A percentile compares a stretch with the other conserved stretches of the same genome.
These are phyloP conservation scores for Balanococcus diminutus DNA, from an alignment of 2,888 invertebrate genomes.

Conservation along the genomic window DNA sequence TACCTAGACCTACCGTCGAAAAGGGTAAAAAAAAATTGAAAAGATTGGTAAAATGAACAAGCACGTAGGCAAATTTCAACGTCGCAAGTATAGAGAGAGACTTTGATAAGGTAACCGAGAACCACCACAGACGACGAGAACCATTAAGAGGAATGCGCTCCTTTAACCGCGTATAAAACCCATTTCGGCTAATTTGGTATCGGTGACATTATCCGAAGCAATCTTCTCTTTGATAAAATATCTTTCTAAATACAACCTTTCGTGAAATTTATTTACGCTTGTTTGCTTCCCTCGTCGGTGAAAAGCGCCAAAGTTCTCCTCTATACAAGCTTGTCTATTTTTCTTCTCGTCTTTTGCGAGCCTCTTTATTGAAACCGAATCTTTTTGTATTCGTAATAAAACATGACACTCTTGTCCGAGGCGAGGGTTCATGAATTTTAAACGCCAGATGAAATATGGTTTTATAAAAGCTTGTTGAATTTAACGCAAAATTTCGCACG, in stretches of 20 bases:
- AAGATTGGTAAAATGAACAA: neutral
- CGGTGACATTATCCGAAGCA: conserved; percentile 45
- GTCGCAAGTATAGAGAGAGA: conserved; percentile 4
- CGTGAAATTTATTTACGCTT: conserved; percentile 44
- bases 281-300: neutral
- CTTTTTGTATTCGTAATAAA: neutral
- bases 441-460: neutral
- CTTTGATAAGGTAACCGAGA: conserved; percentile 11
- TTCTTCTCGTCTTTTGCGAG: neutral
- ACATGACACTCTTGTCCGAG: neutral
- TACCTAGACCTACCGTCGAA: neutral
- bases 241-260: conserved; percentile 41
- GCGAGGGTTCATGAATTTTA: neutral
- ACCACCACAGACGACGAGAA: conserved; percentile 21
- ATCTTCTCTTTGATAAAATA: conserved; percentile 48
- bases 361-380: neutral
- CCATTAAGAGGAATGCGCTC: conserved; percentile 30
- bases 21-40: neutral
- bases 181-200: conserved; percentile 48
- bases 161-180: conserved; percentile 43
- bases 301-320: neutral
- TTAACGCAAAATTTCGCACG: neutral
- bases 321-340: conserved; percentile 1
- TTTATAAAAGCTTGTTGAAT: neutral
- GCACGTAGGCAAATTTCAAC: neutral